A percentile compares a stretch with the other conserved stretches of the same genome.
Evolutionary conservation across 2,797 vertebrate species (phyloP).

Genomic region (Phyllotis vaccarum): DNA sequence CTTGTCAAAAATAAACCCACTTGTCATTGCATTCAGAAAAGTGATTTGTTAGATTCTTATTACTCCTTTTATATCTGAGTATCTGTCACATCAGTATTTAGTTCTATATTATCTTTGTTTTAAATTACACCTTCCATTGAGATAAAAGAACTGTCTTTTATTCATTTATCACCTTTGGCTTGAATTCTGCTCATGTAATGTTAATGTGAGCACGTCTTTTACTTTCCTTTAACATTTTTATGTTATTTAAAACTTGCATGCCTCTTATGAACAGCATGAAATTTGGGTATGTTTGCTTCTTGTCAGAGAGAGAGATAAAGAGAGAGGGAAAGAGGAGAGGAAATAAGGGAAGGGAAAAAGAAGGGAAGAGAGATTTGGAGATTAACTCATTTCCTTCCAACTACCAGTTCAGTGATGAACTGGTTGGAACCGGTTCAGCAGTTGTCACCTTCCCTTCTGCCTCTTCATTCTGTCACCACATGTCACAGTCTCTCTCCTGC

Average conservation of each 20-base stretch:
- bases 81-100: conserved; percentile 21
- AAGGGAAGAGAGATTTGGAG: background rate
- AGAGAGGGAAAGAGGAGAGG: background rate
- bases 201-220: conserved; percentile 6
- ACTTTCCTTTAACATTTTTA: background rate
- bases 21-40: conserved; percentile 26
- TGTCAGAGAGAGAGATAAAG: background rate
- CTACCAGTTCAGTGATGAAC: background rate
- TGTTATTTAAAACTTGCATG: background rate
- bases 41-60: conserved; percentile 16
- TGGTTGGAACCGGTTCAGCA: background rate
- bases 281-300: background rate
- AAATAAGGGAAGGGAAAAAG: background rate
- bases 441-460: background rate
- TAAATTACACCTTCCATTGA: background rate
- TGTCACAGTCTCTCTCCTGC: background rate
- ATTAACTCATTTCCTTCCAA: background rate
- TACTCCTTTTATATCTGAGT: background rate
- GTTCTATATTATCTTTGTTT: conserved; percentile 26
- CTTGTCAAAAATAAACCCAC: conserved; percentile 14
- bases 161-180: conserved; percentile 19
- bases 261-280: background rate
- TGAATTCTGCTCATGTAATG: conserved; percentile 40
- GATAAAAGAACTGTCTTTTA: background rate
- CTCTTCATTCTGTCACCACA: background rate